These are phyloP conservation scores for Meriones psammophilus DNA, from an alignment of 2,797 vertebrate genomes.

Conservation along the genomic window DNA sequence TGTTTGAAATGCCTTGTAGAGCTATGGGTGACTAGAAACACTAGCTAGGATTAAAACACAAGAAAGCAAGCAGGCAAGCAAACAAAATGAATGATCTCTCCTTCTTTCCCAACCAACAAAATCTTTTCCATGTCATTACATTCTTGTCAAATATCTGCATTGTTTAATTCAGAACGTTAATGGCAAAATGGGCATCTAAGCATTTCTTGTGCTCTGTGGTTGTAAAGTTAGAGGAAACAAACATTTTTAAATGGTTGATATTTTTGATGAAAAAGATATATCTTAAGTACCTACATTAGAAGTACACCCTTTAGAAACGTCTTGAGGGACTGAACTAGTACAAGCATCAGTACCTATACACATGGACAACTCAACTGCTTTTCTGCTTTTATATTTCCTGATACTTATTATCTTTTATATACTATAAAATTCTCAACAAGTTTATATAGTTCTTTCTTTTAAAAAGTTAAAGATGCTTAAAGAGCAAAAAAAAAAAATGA, in stretches of 20 bases:
- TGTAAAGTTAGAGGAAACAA: background rate
- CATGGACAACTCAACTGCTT: background rate
- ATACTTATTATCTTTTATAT: background rate
- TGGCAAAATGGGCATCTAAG: background rate
- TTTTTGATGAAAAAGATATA: background rate
- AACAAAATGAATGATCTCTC: conserved; percentile 31
- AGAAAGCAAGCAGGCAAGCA: too few species aligned
- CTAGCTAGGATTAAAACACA: background rate
- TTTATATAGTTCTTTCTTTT: conserved; percentile 24
- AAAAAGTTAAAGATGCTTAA: conserved; percentile 43
- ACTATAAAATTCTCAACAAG: conserved; percentile 19
- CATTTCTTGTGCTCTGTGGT: background rate
- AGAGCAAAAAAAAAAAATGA: background rate
- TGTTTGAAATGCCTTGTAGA: background rate
- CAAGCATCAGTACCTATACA: background rate
- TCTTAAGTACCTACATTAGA: background rate
- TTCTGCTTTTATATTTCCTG: conserved; percentile 10
- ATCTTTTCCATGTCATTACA: conserved; percentile 47
- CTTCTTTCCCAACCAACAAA: background rate
- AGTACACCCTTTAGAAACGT: background rate
- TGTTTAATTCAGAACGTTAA: conserved; percentile 33
- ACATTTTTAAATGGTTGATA: background rate
- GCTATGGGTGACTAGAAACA: conserved; percentile 25
- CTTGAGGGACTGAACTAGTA: background rate
- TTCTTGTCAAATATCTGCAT: conserved; percentile 43